Evolutionary conservation across 2,888 invertebrate species (phyloP).

Genomic region (Hypercompe scribonia): DNA sequence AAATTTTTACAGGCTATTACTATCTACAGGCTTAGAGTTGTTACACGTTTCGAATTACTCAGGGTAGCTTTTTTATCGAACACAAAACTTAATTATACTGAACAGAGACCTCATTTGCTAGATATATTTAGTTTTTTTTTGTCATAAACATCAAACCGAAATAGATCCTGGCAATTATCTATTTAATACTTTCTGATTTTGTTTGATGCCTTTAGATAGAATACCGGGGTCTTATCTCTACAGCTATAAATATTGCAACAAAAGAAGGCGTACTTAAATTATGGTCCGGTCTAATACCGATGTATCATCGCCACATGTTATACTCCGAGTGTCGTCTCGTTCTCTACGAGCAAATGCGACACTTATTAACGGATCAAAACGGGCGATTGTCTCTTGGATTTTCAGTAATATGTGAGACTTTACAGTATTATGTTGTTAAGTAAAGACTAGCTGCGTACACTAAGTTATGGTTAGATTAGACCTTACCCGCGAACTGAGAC

Average conservation of each 20-base stretch:
- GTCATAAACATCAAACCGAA: no score
- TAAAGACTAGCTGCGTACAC: neutral
- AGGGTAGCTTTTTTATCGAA: no score
- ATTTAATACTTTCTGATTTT: neutral
- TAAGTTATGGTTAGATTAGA: neutral
- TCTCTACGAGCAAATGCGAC: slow-evolving; percentile 93
- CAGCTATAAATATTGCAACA: slow-evolving; percentile 92
- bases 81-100: no score
- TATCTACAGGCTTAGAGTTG: neutral
- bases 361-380: slow-evolving; percentile 88
- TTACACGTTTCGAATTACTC: no score
- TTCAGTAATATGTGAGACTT: slow-evolving; percentile 86
- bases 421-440: neutral
- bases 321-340: slow-evolving; percentile 95
- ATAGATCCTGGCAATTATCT: neutral
- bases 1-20: no score
- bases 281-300: slow-evolving; percentile 96
- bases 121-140: no score
- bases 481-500: no score
- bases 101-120: no score
- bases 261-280: slow-evolving; percentile 94
- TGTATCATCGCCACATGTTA: slow-evolving; percentile 93
- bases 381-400: slow-evolving; percentile 90
- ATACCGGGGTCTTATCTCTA: slow-evolving; percentile 93
- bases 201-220: slow-evolving; percentile 80